Base-by-base conservation (phyloP, 1,140 invertebrate genomes). In the Atta texana region DNA sequence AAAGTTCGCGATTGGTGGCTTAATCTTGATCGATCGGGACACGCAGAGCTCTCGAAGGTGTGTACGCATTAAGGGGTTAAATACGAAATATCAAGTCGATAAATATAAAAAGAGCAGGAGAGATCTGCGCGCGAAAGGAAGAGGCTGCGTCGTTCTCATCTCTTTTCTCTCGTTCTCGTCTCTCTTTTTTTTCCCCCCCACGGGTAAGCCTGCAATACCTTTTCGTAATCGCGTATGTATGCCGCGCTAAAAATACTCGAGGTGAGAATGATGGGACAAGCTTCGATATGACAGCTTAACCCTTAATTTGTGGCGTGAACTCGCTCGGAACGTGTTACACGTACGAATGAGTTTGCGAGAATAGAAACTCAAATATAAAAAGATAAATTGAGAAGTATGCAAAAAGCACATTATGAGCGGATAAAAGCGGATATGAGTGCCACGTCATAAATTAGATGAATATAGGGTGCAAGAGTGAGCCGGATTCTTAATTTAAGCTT, bases 21-120 rank as follows among this genome's bases (percentile, higher is more conserved):
- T 89, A 89, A 89, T 89, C 86, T 89, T 89, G 88, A 88, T 89
- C 86, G 86, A 89, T 89, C 86, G 88, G 66, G 68, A 31, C 80
- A 66, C 51, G 44, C 59, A 51, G 72, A 69, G 80, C 71, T 77
- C 71, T 63, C 53, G 21, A 16, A 64, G 14, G 66, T 18, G 68
- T 51, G 21, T 21, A 18, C 64, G 34, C 21, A 28, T 44, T 28
- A 75, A 87, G 69, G 80, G 74, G 80, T 88, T 89, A 89, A 89
- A 85, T 69, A 85, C 87, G 75, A 89, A 69, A 88, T 89, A 81
- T 85, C 80, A 85, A 55, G 64, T 69, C 21, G 68, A 86, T 81
- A 85, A 88, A 88, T 85, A 88, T 85, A 85, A 88, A 28, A 44
- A 53, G 10, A 34, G 59, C 6, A 24, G 2, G 57, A 77, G 8